Percentiles rank a stretch among this genome's conserved stretches.
These are phyloP conservation scores for Scrobipalpa atriplicella DNA, from an alignment of 2,888 invertebrate genomes.

Conservation along the genomic window DNA sequence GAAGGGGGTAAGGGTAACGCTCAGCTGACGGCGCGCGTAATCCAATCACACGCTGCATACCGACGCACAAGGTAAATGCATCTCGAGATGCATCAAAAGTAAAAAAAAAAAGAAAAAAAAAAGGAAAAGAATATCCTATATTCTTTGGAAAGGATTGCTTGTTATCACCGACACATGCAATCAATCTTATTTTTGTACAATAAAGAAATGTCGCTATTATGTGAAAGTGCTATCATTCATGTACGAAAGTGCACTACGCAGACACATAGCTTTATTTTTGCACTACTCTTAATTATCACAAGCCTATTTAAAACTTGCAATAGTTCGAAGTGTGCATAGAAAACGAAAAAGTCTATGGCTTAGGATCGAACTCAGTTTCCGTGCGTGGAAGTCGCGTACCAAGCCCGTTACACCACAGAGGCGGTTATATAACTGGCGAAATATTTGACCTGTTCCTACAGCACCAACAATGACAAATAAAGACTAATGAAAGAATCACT, in stretches of 20 bases:
- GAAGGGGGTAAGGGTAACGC: neutral
- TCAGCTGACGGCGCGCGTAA: conserved; percentile 19
- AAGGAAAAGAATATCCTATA: neutral
- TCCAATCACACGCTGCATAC: conserved; percentile 10
- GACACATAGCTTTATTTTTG: conserved; percentile 43
- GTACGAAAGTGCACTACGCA: conserved; percentile 32
- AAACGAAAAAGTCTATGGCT: too few relatives aligned
- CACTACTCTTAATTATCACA: conserved; percentile 57
- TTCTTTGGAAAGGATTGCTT: neutral
- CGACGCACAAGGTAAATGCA: neutral
- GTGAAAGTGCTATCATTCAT: conserved; percentile 35
- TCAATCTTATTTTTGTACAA: neutral
- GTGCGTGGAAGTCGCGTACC: too few relatives aligned
- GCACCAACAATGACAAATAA: too few relatives aligned
- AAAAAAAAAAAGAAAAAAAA: too few relatives aligned
- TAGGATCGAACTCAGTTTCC: too few relatives aligned
- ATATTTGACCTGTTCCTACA: too few relatives aligned
- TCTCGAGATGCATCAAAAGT: neutral
- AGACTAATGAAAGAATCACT: too few relatives aligned
- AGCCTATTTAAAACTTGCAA: conserved; percentile 46
- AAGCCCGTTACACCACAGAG: too few relatives aligned
- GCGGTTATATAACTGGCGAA: too few relatives aligned
- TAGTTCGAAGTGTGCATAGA: conserved; percentile 63
- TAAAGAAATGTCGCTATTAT: conserved; percentile 39
- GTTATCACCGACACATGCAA: too few relatives aligned